Percentiles rank a stretch among this genome's conserved stretches.
phyloP scores from a whole-genome alignment of 2,113 vertebrate species.

The Oreotrochilus melanogaster region DNA sequence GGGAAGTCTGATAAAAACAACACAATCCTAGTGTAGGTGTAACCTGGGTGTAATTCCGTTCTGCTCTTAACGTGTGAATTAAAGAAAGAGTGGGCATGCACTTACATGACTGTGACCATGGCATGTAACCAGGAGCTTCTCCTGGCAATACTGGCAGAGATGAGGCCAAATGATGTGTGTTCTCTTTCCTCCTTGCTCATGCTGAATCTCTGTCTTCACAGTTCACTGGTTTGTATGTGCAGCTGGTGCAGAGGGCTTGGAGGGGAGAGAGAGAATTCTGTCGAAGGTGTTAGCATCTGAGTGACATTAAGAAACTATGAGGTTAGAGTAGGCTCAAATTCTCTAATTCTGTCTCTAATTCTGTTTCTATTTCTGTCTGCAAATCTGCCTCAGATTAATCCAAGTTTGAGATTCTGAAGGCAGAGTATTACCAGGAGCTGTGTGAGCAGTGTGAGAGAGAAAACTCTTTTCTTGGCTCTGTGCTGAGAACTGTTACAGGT shows the following conservation, averaged over 20 bases:
- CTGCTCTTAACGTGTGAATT: not conserved
- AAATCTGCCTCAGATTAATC: not conserved
- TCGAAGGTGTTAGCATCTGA: not conserved
- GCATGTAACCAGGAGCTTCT: not conserved
- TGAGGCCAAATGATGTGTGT: not conserved
- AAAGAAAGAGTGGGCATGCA: not conserved
- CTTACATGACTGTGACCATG: fast-evolving
- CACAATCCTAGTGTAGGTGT: not conserved
- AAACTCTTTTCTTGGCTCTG: not conserved
- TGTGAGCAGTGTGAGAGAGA: not conserved
- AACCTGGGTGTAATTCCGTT: not conserved
- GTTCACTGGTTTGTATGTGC: not conserved
- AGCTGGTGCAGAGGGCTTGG: not conserved
- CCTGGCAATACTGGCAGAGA: not conserved
- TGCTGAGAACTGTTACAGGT: not conserved
- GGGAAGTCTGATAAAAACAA: not conserved
- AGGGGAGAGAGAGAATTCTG: not conserved
- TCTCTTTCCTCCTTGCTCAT: not conserved
- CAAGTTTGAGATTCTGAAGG: not conserved
- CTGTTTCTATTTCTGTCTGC: not conserved
- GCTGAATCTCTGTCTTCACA: not conserved
- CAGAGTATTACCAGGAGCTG: not conserved
- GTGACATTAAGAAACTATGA: not conserved
- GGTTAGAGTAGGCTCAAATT: not conserved
- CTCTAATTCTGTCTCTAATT: not conserved